Conservation (phyloP, 2,797 vertebrate genomes). For the Numenius phaeopus region DNA sequence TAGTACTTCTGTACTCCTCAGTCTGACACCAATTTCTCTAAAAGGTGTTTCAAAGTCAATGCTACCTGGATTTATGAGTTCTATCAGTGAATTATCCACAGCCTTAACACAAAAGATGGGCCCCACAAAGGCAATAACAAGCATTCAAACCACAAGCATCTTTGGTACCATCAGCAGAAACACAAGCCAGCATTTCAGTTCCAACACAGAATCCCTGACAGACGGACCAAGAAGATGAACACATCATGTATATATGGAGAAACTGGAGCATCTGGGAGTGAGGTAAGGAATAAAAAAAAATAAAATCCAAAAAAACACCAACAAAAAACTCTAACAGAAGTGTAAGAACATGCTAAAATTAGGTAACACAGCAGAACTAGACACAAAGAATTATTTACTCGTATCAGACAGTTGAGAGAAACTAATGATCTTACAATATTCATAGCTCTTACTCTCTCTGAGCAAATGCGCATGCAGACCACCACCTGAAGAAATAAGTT, state of each 20-base stretch:
- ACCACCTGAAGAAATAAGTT: not conserved
- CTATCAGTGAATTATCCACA: not conserved
- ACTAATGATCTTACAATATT: not conserved
- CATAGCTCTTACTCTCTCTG: not conserved
- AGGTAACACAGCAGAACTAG: not conserved
- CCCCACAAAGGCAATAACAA: not conserved
- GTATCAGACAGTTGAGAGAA: not conserved
- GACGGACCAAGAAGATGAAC: not conserved
- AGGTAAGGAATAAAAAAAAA: not conserved
- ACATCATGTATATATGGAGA: not conserved
- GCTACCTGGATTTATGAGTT: not conserved
- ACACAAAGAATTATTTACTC: not conserved
- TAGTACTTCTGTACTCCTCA: not conserved
- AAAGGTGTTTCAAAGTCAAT: not conserved
- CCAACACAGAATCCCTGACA: not conserved
- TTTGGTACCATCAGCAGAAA: not conserved
- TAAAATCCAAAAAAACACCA: too few relatives aligned
- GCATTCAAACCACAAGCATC: not conserved
- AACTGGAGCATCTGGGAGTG: not conserved
- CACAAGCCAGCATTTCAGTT: not conserved
- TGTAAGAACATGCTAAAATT: not conserved
- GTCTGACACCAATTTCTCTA: not conserved
- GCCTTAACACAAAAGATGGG: not conserved
- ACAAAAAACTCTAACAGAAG: not conserved
- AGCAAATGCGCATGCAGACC: not conserved